phyloP scores from a whole-genome alignment of 64 coral and sea anemone genomes.

The Stichodactyla mertensii region DNA sequence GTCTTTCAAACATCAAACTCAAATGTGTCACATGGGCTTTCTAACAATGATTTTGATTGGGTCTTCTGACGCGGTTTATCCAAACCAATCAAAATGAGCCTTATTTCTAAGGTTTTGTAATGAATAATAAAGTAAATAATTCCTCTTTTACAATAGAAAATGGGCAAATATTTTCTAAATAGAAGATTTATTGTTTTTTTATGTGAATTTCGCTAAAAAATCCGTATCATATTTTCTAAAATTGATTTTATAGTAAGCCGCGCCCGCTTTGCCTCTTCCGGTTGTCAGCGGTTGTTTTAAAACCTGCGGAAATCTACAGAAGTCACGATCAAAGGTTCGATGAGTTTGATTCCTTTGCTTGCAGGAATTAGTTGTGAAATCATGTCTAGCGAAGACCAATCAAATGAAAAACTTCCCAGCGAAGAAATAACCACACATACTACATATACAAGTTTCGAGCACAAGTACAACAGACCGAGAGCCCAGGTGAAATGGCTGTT shows the following conservation, averaged over 20 bases:
- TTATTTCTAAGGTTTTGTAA: no score
- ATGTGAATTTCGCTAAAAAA: not conserved
- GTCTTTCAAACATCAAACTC: not conserved
- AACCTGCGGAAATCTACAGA: not conserved
- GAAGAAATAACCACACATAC: not conserved
- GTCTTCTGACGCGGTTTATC: no score
- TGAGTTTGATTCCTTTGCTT: not conserved
- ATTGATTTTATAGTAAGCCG: not conserved
- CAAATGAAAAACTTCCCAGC: not conserved
- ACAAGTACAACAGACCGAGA: not conserved
- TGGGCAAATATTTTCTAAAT: not conserved
- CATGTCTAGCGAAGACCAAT: not conserved
- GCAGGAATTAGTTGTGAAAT: not conserved
- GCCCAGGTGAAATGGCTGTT: slow-evolving; percentile 9
- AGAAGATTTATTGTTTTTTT: not conserved
- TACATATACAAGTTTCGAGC: slow-evolving; percentile 13
- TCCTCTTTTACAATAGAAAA: no score
- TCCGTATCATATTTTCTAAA: not conserved
- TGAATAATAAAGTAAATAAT: no score
- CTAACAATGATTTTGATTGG: slow-evolving; percentile 6
- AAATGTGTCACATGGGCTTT: not conserved
- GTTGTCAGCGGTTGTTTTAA: not conserved
- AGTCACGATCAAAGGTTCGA: not conserved
- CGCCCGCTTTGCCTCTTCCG: slow-evolving; percentile 5
- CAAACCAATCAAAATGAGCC: not conserved